Conservation (phyloP, 2,113 vertebrate genomes). For the Calypte anna region DNA sequence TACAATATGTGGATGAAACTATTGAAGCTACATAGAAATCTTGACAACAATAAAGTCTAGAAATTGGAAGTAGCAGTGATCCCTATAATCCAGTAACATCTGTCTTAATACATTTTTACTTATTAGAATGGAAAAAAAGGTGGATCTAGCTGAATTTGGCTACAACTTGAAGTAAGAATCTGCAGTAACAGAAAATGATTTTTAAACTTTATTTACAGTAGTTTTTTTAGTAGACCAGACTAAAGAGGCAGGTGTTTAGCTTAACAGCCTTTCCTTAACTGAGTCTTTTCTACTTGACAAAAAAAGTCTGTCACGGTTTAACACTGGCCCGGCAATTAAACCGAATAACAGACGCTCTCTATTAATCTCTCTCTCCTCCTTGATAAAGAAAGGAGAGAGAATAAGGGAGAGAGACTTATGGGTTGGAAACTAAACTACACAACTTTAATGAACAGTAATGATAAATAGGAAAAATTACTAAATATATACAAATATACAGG, state of each 20-base stretch:
- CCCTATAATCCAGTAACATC: constrained; percentile 48
- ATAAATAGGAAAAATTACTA: too few relatives aligned
- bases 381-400: too few relatives aligned
- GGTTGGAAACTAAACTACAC: too few relatives aligned
- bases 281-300: not conserved
- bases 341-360: too few relatives aligned
- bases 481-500: too few relatives aligned
- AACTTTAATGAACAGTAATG: too few relatives aligned
- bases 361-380: too few relatives aligned
- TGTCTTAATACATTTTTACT: constrained; percentile 48
- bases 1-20: not conserved
- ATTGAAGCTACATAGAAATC: constrained; percentile 37
- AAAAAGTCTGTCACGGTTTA: too few relatives aligned
- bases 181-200: not conserved
- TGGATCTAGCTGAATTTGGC: not conserved
- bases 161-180: not conserved
- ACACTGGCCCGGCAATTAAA: too few relatives aligned
- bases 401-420: too few relatives aligned
- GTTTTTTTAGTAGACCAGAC: not conserved
- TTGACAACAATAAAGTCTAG: constrained; percentile 16
- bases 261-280: not conserved
- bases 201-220: not conserved
- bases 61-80: constrained; percentile 57
- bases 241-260: not conserved
- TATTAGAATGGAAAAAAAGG: constrained; percentile 41